These are phyloP conservation scores for Australoheros scitulus DNA, from an alignment of 2,113 vertebrate species.

Conservation along the genomic window DNA sequence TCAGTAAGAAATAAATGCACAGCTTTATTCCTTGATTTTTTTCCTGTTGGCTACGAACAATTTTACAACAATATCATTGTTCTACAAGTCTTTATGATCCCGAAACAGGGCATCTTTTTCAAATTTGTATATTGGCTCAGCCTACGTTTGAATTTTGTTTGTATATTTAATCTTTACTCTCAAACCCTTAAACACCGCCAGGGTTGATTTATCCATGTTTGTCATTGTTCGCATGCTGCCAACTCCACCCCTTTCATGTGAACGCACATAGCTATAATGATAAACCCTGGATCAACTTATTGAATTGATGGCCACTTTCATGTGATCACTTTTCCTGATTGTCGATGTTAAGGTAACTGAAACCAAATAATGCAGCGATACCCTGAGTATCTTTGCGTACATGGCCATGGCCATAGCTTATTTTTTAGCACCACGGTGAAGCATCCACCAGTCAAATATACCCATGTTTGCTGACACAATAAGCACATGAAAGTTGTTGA, in stretches of 20 bases:
- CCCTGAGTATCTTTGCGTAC: background rate
- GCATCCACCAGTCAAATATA: accelerated
- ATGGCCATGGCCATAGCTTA: background rate
- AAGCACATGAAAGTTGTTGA: background rate
- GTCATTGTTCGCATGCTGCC: background rate
- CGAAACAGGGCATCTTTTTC: too few species aligned
- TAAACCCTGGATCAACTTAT: background rate
- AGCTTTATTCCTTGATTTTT: too few species aligned
- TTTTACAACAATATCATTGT: too few species aligned
- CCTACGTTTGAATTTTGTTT: too few species aligned
- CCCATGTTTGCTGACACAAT: background rate
- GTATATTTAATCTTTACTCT: too few species aligned
- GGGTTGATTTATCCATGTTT: accelerated
- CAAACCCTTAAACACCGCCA: background rate
- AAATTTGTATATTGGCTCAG: too few species aligned
- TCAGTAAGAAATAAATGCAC: too few species aligned
- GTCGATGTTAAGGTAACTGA: background rate
- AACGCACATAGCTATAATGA: background rate
- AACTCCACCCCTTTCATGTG: background rate
- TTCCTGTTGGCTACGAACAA: too few species aligned
- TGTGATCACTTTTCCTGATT: background rate
- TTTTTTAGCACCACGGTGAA: background rate
- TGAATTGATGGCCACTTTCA: too few species aligned
- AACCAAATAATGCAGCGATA: background rate
- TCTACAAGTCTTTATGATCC: too few species aligned